Conservation (phyloP, 2,888 invertebrate genomes). For the Sussaba pulchella region DNA sequence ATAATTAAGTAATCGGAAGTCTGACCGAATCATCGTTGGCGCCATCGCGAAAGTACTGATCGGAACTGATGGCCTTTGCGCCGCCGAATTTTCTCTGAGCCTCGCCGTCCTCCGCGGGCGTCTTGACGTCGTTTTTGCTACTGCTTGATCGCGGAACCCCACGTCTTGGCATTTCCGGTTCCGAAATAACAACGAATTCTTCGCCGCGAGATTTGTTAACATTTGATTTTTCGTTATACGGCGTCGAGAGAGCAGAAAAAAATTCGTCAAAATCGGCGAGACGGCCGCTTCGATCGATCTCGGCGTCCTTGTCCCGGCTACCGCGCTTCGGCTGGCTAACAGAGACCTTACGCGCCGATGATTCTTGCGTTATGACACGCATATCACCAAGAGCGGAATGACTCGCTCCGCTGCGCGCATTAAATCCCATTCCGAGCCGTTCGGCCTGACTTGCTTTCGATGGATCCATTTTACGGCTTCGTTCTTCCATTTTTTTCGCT, state of each 20-base stretch:
- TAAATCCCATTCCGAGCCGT: conserved; percentile 96
- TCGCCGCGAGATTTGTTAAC: conserved; percentile 78
- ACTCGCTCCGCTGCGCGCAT: conserved; percentile 88
- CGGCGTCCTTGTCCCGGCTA: conserved; percentile 73
- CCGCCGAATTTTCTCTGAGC: conserved; percentile 98
- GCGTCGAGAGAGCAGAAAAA: conserved; percentile 76
- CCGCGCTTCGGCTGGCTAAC: conserved; percentile 73
- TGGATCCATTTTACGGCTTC: conserved; percentile 90
- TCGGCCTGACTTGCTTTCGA: conserved; percentile 95
- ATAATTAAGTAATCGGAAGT: conserved; percentile 38
- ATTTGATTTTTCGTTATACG: conserved; percentile 74
- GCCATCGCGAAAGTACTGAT: conserved; percentile 96
- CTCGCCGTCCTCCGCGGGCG: conserved; percentile 87
- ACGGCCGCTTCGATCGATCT: conserved; percentile 72
- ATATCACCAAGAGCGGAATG: conserved; percentile 96
- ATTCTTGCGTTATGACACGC: conserved; percentile 95
- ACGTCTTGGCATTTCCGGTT: conserved; percentile 79
- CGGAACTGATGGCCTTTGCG: conserved; percentile 99
- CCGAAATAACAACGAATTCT: conserved; percentile 84
- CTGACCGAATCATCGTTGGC: conserved; percentile 85
- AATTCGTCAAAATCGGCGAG: conserved; percentile 84
- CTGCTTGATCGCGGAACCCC: conserved; percentile 69
- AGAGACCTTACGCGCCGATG: conserved; percentile 81
- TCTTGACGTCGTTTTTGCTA: conserved; percentile 71
- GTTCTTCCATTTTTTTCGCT: conserved; percentile 90